Conservation (phyloP, 2,113 vertebrate species). For the Entomyzon cyanotis region DNA sequence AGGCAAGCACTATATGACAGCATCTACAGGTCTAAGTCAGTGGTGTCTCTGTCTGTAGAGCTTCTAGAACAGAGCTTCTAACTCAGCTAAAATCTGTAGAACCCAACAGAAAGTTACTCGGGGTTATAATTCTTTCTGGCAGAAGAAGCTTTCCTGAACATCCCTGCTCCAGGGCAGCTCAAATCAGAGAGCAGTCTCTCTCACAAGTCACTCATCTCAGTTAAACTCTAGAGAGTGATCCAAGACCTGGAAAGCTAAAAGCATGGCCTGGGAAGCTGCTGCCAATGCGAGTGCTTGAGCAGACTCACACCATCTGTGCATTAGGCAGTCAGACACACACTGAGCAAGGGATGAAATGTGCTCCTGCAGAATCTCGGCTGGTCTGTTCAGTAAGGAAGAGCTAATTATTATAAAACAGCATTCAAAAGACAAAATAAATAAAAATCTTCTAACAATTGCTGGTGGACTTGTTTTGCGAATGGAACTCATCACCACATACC, state of each 20-base stretch:
- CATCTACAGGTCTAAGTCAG: neutral
- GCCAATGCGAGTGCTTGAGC: neutral
- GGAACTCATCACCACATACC: neutral
- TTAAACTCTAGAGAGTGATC: neutral
- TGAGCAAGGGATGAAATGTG: conserved; percentile 17
- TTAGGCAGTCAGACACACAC: neutral
- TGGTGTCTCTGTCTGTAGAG: neutral
- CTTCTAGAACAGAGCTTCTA: neutral
- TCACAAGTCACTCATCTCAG: neutral
- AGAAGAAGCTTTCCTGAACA: neutral
- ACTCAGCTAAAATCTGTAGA: neutral
- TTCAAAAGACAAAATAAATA: conserved; percentile 29
- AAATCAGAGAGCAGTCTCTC: neutral
- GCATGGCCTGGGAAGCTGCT: neutral
- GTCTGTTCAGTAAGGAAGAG: neutral
- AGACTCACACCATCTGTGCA: conserved; percentile 41
- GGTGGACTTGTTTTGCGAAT: neutral
- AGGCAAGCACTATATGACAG: neutral
- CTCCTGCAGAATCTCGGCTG: neutral
- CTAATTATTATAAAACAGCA: conserved; percentile 24
- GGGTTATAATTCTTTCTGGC: neutral
- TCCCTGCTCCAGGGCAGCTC: neutral
- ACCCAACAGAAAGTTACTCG: neutral
- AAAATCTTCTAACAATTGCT: neutral
- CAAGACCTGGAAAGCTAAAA: conserved; percentile 37